Base-by-base conservation (phyloP, 2,113 vertebrate species). In the Suricata suricatta region DNA sequence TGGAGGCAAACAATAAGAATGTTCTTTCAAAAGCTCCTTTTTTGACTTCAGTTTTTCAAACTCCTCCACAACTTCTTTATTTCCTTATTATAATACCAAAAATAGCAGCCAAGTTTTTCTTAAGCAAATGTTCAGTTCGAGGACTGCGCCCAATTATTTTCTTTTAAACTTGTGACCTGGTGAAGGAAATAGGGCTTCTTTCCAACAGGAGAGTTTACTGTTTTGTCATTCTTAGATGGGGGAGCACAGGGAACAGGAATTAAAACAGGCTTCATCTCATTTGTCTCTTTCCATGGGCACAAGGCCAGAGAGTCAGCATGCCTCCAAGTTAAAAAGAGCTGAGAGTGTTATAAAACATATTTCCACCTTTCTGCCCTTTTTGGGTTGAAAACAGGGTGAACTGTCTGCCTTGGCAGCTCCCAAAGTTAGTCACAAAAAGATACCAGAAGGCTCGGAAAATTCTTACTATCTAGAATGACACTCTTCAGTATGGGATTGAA, bases 281-380 rank as follows among this genome's bases (percentile, higher is more conserved):
- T 98, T 97, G 82, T 94, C 96, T 98, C 90, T 97, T 79, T 95
- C 96, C 91, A 91, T 79, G 81, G 95, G 97, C 93, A 2, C 6
- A n/a, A 64, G 29, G 90, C 98, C 98, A 98, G 93, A 88, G 97
- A 97, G 63, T 95, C 97, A 98, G 96, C 97, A 97, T 97, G 94
- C 64, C 94, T 98, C 94, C 93, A 89, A 94, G 71, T 14, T 92
- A 97, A 86, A 97, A 98, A 96, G 95, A 96, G 90, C 82, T 97
- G 95, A 95, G 93, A 97, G 38, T 72, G 92, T 97, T 84, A 97
- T 83, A 93, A 95, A 98, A 81, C 88, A 95, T 97, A 95, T 92
- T 93, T 97, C 80, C 64, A 94, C 89, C 69, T 95, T 93, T 86
- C 71, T 96, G 95, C 93, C 52, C 4, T 92, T 98, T 97, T 94